A percentile compares a stretch with the other conserved stretches of the same genome.
Conservation (phyloP, 35 echinoderm and acorn worm species). For the Heliocidaris tuberculata region DNA sequence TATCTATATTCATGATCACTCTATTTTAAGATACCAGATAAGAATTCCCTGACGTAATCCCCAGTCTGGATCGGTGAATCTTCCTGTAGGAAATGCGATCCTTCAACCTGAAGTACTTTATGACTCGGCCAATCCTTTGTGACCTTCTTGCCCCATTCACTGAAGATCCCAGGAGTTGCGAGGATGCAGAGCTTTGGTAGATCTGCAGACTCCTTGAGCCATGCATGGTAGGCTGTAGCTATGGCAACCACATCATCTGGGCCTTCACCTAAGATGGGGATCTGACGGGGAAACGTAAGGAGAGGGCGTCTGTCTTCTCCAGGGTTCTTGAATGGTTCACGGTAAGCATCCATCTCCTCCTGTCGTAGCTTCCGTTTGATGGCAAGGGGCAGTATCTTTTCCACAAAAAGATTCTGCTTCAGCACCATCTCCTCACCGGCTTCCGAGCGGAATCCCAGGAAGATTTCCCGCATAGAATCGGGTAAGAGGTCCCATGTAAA, state of each 20-base stretch:
- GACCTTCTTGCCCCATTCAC: conserved; percentile 19
- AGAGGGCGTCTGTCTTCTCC: conserved; percentile 80
- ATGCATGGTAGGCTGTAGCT: conserved; percentile 58
- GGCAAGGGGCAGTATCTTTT: conserved; percentile 53
- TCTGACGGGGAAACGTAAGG: conserved; percentile 77
- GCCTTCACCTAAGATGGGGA: conserved; percentile 70
- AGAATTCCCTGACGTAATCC: conserved; percentile 58
- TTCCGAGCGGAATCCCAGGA: conserved; percentile 72
- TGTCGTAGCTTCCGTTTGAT: conserved; percentile 59
- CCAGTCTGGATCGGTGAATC: conserved; percentile 87
- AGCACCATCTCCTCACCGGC: conserved; percentile 81
- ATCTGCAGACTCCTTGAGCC: conserved; percentile 51
- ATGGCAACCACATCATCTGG: conserved; percentile 80
- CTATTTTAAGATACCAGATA: conserved; percentile 41
- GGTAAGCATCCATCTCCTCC: conserved; percentile 82
- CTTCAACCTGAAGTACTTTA: conserved; percentile 56
- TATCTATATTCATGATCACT: too few relatives aligned
- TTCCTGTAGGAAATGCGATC: conserved; percentile 83
- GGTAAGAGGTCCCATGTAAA: conserved; percentile 63
- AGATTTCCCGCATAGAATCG: conserved; percentile 50
- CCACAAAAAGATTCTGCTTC: conserved; percentile 85
- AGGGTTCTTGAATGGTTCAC: conserved; percentile 66
- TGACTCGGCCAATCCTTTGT: conserved; percentile 68
- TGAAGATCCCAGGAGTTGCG: conserved; percentile 75
- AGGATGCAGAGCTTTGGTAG: conserved; percentile 78